These are phyloP conservation scores for Eucera pruinosa DNA, from an alignment of 2,888 invertebrate genomes.

Conservation along the genomic window DNA sequence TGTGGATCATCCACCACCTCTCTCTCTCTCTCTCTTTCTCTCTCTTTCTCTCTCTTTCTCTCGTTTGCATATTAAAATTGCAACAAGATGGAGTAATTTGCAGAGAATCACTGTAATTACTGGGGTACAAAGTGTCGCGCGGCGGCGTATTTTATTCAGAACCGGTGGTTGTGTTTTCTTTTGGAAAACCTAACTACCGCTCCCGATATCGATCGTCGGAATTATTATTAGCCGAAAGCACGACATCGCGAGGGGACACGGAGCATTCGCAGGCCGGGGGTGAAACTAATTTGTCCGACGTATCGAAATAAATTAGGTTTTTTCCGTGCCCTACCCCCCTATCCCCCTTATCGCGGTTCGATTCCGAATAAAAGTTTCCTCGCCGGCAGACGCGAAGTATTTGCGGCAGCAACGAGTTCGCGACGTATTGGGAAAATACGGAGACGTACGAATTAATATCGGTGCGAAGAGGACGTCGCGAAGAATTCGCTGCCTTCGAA, in stretches of 20 bases:
- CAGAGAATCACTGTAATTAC: slow-evolving; percentile 5
- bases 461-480: too few species aligned
- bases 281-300: slow-evolving; percentile 33
- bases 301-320: slow-evolving; percentile 30
- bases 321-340: not conserved
- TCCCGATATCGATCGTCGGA: slow-evolving; percentile 39
- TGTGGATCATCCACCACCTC: not conserved
- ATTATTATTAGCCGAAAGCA: slow-evolving; percentile 36
- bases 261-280: slow-evolving; percentile 8
- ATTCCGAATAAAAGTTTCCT: too few species aligned
- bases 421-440: too few species aligned
- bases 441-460: too few species aligned
- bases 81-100: not conserved
- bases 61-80: not conserved
- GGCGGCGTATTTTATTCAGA: not conserved
- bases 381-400: too few species aligned
- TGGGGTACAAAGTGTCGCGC: not conserved
- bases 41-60: too few species aligned
- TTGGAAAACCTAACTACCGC: slow-evolving; percentile 5
- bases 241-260: not conserved
- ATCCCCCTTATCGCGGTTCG: too few species aligned
- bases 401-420: too few species aligned
- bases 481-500: too few species aligned
- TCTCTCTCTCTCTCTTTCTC: too few species aligned
- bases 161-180: slow-evolving; percentile 5